Conservation (phyloP, 1,140 invertebrate species). For the Drosophila tsacasi region DNA sequence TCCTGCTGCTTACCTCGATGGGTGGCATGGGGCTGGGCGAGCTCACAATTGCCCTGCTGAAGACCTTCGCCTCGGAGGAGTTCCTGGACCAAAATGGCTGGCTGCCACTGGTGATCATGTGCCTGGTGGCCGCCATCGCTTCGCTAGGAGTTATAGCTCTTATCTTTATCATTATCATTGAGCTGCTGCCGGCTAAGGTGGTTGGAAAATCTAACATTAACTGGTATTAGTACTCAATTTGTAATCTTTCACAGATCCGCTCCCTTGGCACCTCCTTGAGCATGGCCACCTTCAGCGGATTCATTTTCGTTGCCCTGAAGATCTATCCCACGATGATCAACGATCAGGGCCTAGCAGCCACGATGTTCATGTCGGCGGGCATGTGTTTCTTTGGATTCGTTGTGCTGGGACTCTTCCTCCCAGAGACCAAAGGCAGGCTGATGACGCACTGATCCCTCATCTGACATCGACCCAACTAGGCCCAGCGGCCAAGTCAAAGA, state of each 20-base stretch:
- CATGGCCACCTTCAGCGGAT: conserved; percentile 67
- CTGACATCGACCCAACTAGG: conserved; percentile 27
- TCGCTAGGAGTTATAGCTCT: conserved; percentile 63
- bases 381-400: conserved; percentile 65
- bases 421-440: conserved; percentile 76
- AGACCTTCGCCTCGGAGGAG: conserved; percentile 28
- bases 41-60: conserved; percentile 51
- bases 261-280: conserved; percentile 71
- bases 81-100: conserved; percentile 56
- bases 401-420: conserved; percentile 67
- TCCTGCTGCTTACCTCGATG: conserved; percentile 63
- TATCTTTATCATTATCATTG: conserved; percentile 65
- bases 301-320: conserved; percentile 71
- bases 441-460: conserved; percentile 58
- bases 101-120: conserved; percentile 64
- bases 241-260: conserved; percentile 52
- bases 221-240: too few species aligned
- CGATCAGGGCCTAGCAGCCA: conserved; percentile 55
- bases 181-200: conserved; percentile 69
- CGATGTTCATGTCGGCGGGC: conserved; percentile 68
- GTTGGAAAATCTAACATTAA: too few species aligned
- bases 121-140: conserved; percentile 52
- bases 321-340: conserved; percentile 72
- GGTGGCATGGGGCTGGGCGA: conserved; percentile 61
- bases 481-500: conserved; percentile 53